Base-by-base conservation (phyloP, 2,888 invertebrate genomes). In the Netelia melanura region DNA sequence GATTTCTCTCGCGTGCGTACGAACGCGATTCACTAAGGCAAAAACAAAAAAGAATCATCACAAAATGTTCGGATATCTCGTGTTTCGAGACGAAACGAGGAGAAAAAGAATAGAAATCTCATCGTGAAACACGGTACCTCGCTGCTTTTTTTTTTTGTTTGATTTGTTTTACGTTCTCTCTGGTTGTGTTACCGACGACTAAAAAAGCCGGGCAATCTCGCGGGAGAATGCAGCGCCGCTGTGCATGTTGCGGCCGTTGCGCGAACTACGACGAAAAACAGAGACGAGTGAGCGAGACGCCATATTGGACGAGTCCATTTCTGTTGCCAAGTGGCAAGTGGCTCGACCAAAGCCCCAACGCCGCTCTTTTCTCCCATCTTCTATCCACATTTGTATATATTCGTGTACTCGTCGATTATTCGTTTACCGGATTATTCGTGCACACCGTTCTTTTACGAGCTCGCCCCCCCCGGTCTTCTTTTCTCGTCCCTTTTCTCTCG, bases 291-390 rank as follows among this genome's bases (percentile, higher is more conserved):
- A 21, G 38, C 54, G 21, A 52, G 72, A 38, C 85, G 92, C 92
- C 93, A 93, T 92, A 84, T 93, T 93, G 93, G 93, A 92, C 93
- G 93, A 93, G 93, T 93, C 92, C 93, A 93, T 89, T 92, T 89
- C 81, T 87, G 87, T 88, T 88, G 88, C 88, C 87, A 87, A 88
- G 84, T 82, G 86, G 83, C 87, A 82, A 65, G 65, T 65, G 82
- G 76, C 83, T 79, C 64, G 14, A 54, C 11, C 38, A 77, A 74
- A 79, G 54, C 30, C 48, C 30, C 48, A 67, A 81, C 70, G 72
- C 83, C 2, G 44, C 30, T 74, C 54, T 21, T 79, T 23, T 56
- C 44, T 43, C 64, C 48, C 58, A 52, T 43, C 10, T 56, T 56
- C 64, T 21, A 21, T 74, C 43, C 43, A 72, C 52, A 48, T 25